Percentiles rank a stretch among this genome's conserved stretches.
phyloP scores from a whole-genome alignment of 2,888 invertebrate species.

The Tuta absoluta region DNA sequence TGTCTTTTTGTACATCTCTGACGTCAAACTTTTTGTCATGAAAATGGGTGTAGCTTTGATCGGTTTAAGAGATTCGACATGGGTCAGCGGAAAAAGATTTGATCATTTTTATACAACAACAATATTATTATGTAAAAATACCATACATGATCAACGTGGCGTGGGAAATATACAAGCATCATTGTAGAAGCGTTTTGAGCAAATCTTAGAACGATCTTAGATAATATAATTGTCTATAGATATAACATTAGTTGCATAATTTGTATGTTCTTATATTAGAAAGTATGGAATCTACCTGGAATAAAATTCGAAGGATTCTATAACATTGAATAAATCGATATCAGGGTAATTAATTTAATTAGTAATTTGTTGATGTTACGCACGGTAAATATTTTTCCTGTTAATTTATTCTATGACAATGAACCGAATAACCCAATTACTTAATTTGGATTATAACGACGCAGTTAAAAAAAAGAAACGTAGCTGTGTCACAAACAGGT shows the following conservation, averaged over 20 bases:
- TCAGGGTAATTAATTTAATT: too few relatives aligned
- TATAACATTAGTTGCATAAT: too few relatives aligned
- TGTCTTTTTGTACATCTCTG: constrained; percentile 7
- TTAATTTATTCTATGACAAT: background rate
- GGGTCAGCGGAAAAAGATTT: background rate
- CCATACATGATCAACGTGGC: background rate
- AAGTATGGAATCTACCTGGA: too few relatives aligned
- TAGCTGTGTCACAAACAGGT: constrained; percentile 10
- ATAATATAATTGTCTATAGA: too few relatives aligned
- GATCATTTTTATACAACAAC: background rate
- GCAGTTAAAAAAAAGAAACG: background rate
- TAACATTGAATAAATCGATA: too few relatives aligned
- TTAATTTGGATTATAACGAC: background rate
- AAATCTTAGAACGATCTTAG: too few relatives aligned
- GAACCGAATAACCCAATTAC: constrained; percentile 8
- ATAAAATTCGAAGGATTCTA: too few relatives aligned
- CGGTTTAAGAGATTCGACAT: background rate
- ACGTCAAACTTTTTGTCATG: constrained; percentile 11
- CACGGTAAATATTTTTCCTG: background rate
- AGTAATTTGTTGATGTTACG: background rate
- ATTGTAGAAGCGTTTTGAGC: background rate
- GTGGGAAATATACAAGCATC: background rate
- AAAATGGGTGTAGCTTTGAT: constrained; percentile 1
- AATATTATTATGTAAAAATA: background rate
- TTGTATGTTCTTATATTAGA: too few relatives aligned